Evolutionary conservation across 2,888 invertebrate genomes (phyloP), one percentile per base, ranked within the genome.

Genomic region (Lepidocyrtoides sp.): DNA sequence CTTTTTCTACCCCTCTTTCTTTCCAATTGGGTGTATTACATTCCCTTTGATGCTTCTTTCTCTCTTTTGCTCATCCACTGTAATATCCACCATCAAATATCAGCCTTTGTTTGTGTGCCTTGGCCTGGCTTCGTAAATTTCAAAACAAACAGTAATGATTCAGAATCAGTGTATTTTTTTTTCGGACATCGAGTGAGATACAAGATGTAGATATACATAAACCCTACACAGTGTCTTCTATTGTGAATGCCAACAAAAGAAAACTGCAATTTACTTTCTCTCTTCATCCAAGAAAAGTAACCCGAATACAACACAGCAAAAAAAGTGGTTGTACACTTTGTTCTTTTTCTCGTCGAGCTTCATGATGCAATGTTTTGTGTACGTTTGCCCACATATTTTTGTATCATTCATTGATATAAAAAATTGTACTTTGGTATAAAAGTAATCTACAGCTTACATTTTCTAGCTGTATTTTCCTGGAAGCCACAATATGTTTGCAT

Each of bases 141-240:
- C 81, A 60, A 60, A 82, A 63, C 81, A 51, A 69, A 23, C 23
- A 23, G 26, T 84, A 84, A 84, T 84, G 83, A 84, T 84, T 26
- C 51, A 84, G 29, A 26, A 48, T 36, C 7, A 60, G 60, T 10
- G 8, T 32, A 0, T 29, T 17, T 14, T 63, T n/a, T n/a, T n/a
- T n/a, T n/a, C 29, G 63, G 29, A 63, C 63, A 29, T 12, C 2
- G 17, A 54, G n/a, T n/a, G 48, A 48, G 2, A 48, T n/a, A 2
- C 7, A 23, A 57, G 7, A 4, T 23, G 17, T 57, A 57, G 23
- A 57, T 5, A 2, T 14, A 57, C 10, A 57, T 57, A 20, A 5
- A 20, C 17, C 10, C 20, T 17, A 57, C 57, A 57, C 23, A 57
- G 3, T 60, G 7, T 23, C 23, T 20, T 44, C 17, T 41, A 20